Percentiles rank a stretch among this genome's conserved stretches.
Evolutionary conservation across 1,140 invertebrate genomes (phyloP).

Genomic region (Delia radicum): DNA sequence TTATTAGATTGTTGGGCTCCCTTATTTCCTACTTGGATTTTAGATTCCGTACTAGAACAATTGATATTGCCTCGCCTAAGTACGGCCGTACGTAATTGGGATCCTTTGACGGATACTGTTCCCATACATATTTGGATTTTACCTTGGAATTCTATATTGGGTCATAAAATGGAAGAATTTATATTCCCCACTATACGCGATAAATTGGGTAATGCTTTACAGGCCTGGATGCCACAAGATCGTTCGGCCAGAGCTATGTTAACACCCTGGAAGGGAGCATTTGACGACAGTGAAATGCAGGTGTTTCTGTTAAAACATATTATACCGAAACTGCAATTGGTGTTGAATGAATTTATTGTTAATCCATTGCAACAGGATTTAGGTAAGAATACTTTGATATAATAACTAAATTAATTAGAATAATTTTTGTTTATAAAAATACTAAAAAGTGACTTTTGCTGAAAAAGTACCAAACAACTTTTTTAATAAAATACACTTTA

Average conservation of each 20-base stretch:
- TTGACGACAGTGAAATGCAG: slow-evolving; percentile 78
- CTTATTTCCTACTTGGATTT: slow-evolving; percentile 79
- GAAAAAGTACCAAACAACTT: no score
- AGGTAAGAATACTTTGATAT: slow-evolving; percentile 62
- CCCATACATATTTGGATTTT: slow-evolving; percentile 96
- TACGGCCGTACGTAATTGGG: slow-evolving; percentile 85
- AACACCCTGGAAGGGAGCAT: slow-evolving; percentile 87
- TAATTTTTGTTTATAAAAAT: no score
- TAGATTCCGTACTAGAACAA: slow-evolving; percentile 80
- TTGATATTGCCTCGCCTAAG: slow-evolving; percentile 78
- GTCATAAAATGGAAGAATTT: slow-evolving; percentile 67
- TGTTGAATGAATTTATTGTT: slow-evolving; percentile 73
- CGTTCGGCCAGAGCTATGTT: slow-evolving; percentile 89
- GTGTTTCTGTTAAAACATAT: slow-evolving; percentile 88
- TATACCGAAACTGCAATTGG: slow-evolving; percentile 82
- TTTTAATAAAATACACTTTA: no score
- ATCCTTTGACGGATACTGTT: slow-evolving; percentile 89
- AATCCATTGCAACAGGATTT: slow-evolving; percentile 82
- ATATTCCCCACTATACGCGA: slow-evolving; percentile 92
- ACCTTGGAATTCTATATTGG: slow-evolving; percentile 72
- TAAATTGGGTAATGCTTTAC: slow-evolving; percentile 84
- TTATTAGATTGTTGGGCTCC: slow-evolving; percentile 80
- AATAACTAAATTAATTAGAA: no score
- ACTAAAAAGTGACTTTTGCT: not conserved
- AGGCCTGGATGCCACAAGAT: slow-evolving; percentile 91